Conservation (phyloP, 2,113 vertebrate genomes). For the Cheilinus undulatus region DNA sequence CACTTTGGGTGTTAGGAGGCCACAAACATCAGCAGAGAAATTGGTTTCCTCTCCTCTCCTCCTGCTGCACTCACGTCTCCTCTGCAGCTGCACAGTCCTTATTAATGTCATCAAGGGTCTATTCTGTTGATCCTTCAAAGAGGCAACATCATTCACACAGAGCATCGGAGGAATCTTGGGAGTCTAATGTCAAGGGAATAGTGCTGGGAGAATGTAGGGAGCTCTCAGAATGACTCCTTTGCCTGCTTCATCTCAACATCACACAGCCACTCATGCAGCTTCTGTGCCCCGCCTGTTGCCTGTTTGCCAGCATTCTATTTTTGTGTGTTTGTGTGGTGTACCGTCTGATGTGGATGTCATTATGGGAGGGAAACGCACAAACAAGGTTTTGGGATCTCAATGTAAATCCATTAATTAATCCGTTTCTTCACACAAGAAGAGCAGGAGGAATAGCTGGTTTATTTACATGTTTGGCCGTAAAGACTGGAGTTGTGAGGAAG, state of each 20-base stretch:
- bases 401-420: conserved; percentile 55
- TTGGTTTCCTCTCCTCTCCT: conserved; percentile 42
- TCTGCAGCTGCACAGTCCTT: conserved; percentile 54
- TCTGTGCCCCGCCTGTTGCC: conserved; percentile 33
- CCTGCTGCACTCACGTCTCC: conserved; percentile 29
- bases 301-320: conserved; percentile 59
- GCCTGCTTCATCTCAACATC: conserved; percentile 48
- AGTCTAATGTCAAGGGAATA: conserved; percentile 63
- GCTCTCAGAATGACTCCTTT: conserved; percentile 29
- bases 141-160: conserved; percentile 43
- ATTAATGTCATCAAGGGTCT: conserved; percentile 68
- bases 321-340: conserved; percentile 46
- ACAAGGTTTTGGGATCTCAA: conserved; percentile 47
- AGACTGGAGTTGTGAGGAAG: conserved; percentile 1
- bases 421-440: conserved; percentile 43
- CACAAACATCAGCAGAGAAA: conserved; percentile 66
- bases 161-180: conserved; percentile 38
- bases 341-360: conserved; percentile 45
- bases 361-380: conserved; percentile 48
- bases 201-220: conserved; percentile 21
- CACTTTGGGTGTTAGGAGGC: conserved; percentile 62
- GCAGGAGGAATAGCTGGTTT: conserved; percentile 26
- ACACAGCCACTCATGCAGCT: conserved; percentile 33
- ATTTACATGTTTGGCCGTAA: conserved; percentile 24
- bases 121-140: conserved; percentile 72